phyloP scores from a whole-genome alignment of 2,797 vertebrate genomes.

The Sebastes oblongus region DNA sequence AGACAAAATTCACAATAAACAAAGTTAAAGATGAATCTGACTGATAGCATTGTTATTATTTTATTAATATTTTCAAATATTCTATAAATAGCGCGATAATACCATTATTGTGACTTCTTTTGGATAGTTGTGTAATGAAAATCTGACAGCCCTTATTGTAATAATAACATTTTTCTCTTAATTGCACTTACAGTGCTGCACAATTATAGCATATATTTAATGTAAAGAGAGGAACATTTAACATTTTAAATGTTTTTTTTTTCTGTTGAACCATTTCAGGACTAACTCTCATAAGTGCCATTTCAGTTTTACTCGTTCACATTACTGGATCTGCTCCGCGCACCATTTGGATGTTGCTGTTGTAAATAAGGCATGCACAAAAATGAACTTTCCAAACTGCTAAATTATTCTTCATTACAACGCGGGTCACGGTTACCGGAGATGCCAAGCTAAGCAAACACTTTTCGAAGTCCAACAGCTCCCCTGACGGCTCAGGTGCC shows the following conservation, averaged over 20 bases:
- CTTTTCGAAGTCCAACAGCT: constrained; percentile 79
- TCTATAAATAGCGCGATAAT: neutral
- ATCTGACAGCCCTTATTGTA: neutral
- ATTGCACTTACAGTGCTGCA: neutral
- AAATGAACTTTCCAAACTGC: constrained; percentile 58
- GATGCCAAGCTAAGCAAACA: constrained; percentile 80
- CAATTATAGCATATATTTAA: neutral
- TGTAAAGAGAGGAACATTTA: neutral
- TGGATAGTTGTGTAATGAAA: neutral
- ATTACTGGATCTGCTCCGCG: constrained; percentile 29
- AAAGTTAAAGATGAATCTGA: neutral
- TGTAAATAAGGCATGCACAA: constrained; percentile 66
- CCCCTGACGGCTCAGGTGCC: constrained; percentile 71
- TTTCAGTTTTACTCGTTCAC: constrained; percentile 36
- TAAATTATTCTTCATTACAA: constrained; percentile 75
- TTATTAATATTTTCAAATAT: neutral
- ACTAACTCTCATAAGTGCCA: constrained; percentile 29
- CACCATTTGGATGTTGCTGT: constrained; percentile 41
- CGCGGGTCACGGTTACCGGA: constrained; percentile 65
- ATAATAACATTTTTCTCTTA: neutral
- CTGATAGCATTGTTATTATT: neutral
- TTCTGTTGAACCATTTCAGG: constrained; percentile 8
- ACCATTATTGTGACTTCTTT: neutral
- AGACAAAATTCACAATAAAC: neutral
- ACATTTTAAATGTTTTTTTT: constrained; percentile 3